A percentile compares a stretch with the other conserved stretches of the same genome.
Evolutionary conservation across 2,797 vertebrate species (phyloP).

Genomic region (Cyprinella venusta): DNA sequence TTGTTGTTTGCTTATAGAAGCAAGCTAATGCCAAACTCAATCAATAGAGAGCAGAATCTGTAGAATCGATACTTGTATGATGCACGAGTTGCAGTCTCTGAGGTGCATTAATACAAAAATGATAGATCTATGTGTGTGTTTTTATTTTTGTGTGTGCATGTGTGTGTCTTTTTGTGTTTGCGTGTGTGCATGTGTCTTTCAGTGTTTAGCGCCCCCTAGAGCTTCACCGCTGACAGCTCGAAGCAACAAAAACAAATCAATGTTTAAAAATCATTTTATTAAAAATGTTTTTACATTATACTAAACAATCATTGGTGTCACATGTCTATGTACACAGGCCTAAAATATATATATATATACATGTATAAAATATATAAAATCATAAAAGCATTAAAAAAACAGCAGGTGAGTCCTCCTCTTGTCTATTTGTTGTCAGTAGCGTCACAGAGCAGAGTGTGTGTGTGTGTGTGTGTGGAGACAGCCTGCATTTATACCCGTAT

Average conservation of each 20-base stretch:
- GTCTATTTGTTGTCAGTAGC: background rate
- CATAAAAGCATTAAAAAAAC: background rate
- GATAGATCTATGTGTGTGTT: no score
- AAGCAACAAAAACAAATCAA: background rate
- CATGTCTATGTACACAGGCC: slow-evolving; percentile 50
- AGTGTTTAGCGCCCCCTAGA: slow-evolving; percentile 20
- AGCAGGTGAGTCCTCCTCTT: background rate
- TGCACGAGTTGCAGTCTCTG: no score
- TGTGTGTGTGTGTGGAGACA: background rate
- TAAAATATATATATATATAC: slow-evolving; percentile 42
- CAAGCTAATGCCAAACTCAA: no score
- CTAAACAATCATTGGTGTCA: slow-evolving; percentile 20
- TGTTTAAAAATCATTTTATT: slow-evolving; percentile 44
- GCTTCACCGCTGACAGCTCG: background rate
- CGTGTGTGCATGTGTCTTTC: background rate
- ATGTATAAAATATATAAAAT: slow-evolving; percentile 53
- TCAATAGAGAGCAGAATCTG: no score
- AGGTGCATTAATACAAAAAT: no score
- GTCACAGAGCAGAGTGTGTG: background rate
- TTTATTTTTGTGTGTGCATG: no score
- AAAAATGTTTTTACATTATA: slow-evolving; percentile 28
- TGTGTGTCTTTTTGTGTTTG: no score
- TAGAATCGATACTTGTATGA: no score
- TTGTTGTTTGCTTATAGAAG: no score
- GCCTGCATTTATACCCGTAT: slow-evolving; percentile 18